Base-by-base conservation (phyloP, 2,797 vertebrate species). In the Australoheros facetus region DNA sequence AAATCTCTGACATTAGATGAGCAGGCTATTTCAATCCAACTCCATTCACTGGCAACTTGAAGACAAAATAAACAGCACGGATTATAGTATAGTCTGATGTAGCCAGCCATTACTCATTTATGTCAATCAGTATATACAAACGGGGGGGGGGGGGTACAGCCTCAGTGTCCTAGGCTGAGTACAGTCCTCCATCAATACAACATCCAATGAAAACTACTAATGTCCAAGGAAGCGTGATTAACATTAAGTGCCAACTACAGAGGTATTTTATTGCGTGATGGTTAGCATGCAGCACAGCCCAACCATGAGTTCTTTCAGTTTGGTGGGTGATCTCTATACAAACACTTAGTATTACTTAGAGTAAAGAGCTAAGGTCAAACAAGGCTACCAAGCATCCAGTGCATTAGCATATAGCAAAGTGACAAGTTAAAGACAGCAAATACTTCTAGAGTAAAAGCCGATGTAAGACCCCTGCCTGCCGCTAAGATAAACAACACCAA, bases 311-410 rank as follows among this genome's bases (percentile, higher is more conserved):
- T 74, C 80, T 71, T 77, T 80, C 13, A 77, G 30, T 45, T 77
- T 59, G 57, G 45, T 21, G 54, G 21, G 48, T n/a, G 21, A 77
- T 80, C 56, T 62, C 57, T 74, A 34, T 26, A 78, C 53, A 42
- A 69, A 21, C 71, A 70, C 48, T 74, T 71, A 37, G 39, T 59
- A 55, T 59, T 19, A 59, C 55, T 76, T 64, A 23, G 11, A 57
- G 32, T 28, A 17, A 34, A 42, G 53, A 66, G 53, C 48, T 59
- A 78, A 78, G 85, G 88, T 91, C 83, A 91, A 54, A 75, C 84
- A 55, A 84, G 85, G 85, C 80, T 84, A 55, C 64, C 19, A 48
- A 51, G 56, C 74, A 74, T 21, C 16, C 60, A 39, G 10, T 64
- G 83, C 64, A 56, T 73, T 71, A 79, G 73, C 80, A 85, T 69